These are phyloP conservation scores for Rhinichthys klamathensis DNA, from an alignment of 2,113 vertebrate species.

Conservation along the genomic window DNA sequence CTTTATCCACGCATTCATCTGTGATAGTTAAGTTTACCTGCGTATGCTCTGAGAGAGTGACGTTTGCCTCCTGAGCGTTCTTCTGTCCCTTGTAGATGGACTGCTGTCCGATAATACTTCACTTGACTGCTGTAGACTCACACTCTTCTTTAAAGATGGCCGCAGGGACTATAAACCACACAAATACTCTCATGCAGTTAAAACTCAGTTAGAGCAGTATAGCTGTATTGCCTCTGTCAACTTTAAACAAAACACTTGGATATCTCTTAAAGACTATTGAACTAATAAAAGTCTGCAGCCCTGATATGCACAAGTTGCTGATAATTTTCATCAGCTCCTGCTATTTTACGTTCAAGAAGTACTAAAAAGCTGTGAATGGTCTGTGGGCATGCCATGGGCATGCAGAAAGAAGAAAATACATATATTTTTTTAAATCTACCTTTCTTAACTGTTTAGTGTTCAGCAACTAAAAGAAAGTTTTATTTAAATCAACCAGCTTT, in stretches of 20 bases:
- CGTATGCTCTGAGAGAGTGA: constrained; percentile 94
- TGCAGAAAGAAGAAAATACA: not conserved
- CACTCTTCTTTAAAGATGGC: constrained; percentile 78
- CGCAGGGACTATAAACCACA: constrained; percentile 73
- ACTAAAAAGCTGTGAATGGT: not conserved
- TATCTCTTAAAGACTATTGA: not conserved
- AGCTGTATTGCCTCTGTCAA: not conserved
- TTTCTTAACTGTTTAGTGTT: not conserved
- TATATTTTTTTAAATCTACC: not conserved
- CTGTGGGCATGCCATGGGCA: not conserved
- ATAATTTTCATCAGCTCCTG: not conserved
- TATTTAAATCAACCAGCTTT: not conserved
- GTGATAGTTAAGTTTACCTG: constrained; percentile 75
- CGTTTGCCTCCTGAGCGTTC: constrained; percentile 79
- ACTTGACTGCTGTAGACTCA: constrained; percentile 76
- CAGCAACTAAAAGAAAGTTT: not conserved
- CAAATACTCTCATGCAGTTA: constrained; percentile 13
- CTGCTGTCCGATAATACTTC: constrained; percentile 62
- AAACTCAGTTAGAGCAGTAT: not conserved
- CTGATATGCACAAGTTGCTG: not conserved
- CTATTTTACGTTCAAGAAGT: not conserved
- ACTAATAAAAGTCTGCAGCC: not conserved
- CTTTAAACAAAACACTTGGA: not conserved
- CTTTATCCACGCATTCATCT: not conserved
- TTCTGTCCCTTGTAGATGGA: constrained; percentile 64